A percentile compares a stretch with the other conserved stretches of the same genome.
phyloP scores from a whole-genome alignment of 2,797 vertebrate species.

The Clamator glandarius region DNA sequence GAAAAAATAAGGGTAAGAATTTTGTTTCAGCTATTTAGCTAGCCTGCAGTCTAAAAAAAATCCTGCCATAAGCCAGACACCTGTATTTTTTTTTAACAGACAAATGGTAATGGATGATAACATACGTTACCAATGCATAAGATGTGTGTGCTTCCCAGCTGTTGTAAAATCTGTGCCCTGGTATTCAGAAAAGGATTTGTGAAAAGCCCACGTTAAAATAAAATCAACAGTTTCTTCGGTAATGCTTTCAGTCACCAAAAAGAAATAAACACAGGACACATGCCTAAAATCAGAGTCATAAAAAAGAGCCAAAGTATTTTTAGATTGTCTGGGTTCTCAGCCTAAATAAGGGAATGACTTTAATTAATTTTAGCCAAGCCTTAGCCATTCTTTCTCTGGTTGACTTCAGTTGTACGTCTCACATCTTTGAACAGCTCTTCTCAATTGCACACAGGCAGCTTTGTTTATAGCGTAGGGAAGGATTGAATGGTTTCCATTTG shows the following conservation, averaged over 20 bases:
- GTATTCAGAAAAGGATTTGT: not conserved
- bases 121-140: not conserved
- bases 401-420: constrained; percentile 37
- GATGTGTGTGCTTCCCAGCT: not conserved
- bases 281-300: constrained; percentile 35
- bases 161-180: not conserved
- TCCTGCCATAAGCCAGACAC: not conserved
- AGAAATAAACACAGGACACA: constrained; percentile 1
- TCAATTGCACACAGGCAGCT: constrained; percentile 45
- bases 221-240: not conserved
- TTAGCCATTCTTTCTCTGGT: constrained; percentile 26
- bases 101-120: not conserved
- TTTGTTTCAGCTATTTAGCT: not conserved
- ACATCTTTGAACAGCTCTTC: constrained; percentile 34
- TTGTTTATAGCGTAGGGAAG: constrained; percentile 39
- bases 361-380: constrained; percentile 41
- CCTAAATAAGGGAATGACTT: constrained; percentile 47
- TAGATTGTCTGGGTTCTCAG: constrained; percentile 52
- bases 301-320: constrained; percentile 48
- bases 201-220: not conserved
- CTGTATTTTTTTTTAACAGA: constrained; percentile 2
- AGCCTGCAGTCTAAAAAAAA: not conserved
- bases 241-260: constrained; percentile 4
- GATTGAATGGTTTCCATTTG: constrained; percentile 47
- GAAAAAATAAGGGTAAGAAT: not conserved